Evolutionary conservation across 2,113 vertebrate species (phyloP), one percentile per base, ranked within the genome.

Genomic region (Otocyon megalotis): DNA sequence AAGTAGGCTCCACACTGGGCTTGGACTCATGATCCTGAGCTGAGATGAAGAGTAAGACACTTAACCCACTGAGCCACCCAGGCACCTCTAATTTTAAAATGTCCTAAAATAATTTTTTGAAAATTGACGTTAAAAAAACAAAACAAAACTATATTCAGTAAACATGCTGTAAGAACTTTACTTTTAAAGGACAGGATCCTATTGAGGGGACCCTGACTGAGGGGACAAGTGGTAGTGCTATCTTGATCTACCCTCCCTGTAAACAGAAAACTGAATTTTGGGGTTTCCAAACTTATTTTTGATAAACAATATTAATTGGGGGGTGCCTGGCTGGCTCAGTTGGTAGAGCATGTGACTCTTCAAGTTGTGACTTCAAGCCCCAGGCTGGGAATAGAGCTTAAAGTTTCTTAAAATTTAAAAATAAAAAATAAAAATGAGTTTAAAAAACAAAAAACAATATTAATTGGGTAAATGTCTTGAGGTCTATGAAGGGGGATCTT

Each of bases 401-500:
- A 54, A 54, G 54, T 28, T 63, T 63, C 26, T 63, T 63, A 63
- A 63, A 63, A 26, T 63, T 63, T 28, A 63, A 28, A 63, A 12
- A 62, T 62, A 62, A 13, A 62, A 24, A 62, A 22, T 26, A 71
- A 71, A 71, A 20, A 24, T 22, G 12, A 74, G 37, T 10, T 65
- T 30, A 13, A 65, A 65, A 65, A 65, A 63, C 26, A 65, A 65
- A 63, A 12, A 19, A 35, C 20, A 60, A 11, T 16, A 79, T 32
- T 81, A 67, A 62, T 10, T 65, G 16, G 53, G n/a, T 43, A 77
- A 72, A 69, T 77, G 79, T 30, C 20, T 83, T 84, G 84, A 93
- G 35, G 50, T 65, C 48, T 80, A 72, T 50, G 30, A 79, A 71
- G 28, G 53, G 8, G 13, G 48, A 63, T 56, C 16, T n/a, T 72